A percentile compares a stretch with the other conserved stretches of the same genome.
Evolutionary conservation across 2,797 vertebrate species (phyloP).

Genomic region (Meda fulgida): DNA sequence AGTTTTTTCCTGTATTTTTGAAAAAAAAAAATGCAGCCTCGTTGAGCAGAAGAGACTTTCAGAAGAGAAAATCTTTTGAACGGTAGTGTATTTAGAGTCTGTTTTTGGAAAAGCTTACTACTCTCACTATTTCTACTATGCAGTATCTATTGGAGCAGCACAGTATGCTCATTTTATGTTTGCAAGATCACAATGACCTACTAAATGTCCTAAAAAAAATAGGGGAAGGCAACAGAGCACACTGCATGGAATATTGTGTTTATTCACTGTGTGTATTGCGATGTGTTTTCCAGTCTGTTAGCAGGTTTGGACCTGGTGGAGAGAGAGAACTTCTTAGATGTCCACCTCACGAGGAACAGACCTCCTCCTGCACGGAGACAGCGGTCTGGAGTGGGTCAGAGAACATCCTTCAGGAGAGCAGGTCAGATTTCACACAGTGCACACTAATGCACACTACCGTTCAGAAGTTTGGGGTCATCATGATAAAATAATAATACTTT

Average conservation of each 20-base stretch:
- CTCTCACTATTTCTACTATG: neutral
- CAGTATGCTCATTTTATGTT: neutral
- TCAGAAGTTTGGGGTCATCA: neutral
- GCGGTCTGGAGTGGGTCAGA: constrained; percentile 77
- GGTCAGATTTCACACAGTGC: constrained; percentile 65
- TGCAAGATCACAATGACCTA: neutral
- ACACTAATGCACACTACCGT: neutral
- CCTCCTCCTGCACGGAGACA: constrained; percentile 81
- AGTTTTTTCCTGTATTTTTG: too few species aligned
- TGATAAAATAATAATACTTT: neutral
- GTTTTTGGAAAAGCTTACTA: neutral
- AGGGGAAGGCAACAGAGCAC: too few species aligned
- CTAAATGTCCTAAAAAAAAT: neutral
- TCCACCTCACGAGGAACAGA: constrained; percentile 83
- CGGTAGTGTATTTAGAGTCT: neutral
- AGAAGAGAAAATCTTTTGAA: too few species aligned
- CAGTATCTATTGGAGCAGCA: neutral
- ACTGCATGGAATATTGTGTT: neutral
- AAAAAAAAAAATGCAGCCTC: too few species aligned
- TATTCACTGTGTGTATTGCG: neutral
- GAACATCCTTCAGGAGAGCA: constrained; percentile 79
- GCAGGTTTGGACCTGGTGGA: constrained; percentile 83
- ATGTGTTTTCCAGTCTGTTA: constrained; percentile 70
- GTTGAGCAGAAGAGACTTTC: too few species aligned
- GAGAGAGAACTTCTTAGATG: constrained; percentile 83